Evolutionary conservation across 1,140 invertebrate species (phyloP), one percentile per base, ranked within the genome.

Genomic region (Leptinotarsa texana): DNA sequence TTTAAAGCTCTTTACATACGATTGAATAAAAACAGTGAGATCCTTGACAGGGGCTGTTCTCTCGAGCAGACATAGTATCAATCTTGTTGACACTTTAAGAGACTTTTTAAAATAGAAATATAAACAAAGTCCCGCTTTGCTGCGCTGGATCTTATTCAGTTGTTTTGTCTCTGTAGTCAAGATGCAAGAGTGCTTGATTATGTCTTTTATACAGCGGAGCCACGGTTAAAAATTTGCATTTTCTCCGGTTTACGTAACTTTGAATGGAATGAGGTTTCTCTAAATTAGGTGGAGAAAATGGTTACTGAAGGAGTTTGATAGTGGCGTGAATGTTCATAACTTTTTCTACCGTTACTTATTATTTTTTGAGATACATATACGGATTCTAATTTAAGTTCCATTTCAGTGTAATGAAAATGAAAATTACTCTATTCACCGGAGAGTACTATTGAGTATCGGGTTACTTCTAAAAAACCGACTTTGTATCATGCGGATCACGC

Each of bases 1-100:
- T 75, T 72, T 74, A 74, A 75, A 68, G 21, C 33, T 72, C 62
- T 78, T 75, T 75, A 74, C 74, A 75, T 75, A 74, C 74, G 67
- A 73, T 74, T 72, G 77, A 78, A 78, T 78, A 75, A 73, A 77
- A 75, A 77, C 74, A 71, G 74, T 74, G 77, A 75, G 74, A 74
- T 22, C 27, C 21, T 72, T 57, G 51, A 57, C 76, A 74, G 72
- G 48, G 21, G 71, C 42, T 66, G 67, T 68, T 75, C 57, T 63
- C 68, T 73, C 70, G 57, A 24, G 22, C 61, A 13, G 62, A 68
- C 74, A 71, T 67, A 68, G 47, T 21, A 75, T 75, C 75, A 71
- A 74, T 77, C 72, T 69, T 51, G 21, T 33, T 63, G 65, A 69
- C 66, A 48, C 42, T 74, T 69, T 49, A 57, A 68, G 63, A 51